phyloP scores from a whole-genome alignment of 2,888 invertebrate species.

The Acanthoscelides obtectus region DNA sequence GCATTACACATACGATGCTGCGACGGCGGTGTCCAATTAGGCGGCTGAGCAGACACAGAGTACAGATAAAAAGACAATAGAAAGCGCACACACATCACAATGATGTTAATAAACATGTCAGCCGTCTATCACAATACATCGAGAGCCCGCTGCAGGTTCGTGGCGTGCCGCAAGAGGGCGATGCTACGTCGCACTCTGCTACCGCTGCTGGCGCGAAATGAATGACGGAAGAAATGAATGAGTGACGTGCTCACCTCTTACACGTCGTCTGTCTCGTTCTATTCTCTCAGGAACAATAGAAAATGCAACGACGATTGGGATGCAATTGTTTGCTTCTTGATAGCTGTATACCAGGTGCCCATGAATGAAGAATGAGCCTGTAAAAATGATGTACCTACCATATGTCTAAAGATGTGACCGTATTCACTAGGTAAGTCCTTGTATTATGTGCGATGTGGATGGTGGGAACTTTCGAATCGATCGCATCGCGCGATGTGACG shows the following conservation, averaged over 20 bases:
- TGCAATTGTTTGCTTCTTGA: background rate
- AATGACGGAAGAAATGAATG: background rate
- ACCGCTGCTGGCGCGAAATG: background rate
- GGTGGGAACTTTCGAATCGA: too few species aligned
- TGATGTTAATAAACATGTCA: constrained; percentile 27
- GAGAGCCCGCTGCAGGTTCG: background rate
- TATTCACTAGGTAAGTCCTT: too few species aligned
- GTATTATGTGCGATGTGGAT: too few species aligned
- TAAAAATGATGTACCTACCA: too few species aligned
- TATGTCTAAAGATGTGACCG: too few species aligned
- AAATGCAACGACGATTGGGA: background rate
- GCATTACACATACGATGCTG: constrained; percentile 10
- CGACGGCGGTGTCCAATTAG: constrained; percentile 6
- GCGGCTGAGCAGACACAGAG: background rate
- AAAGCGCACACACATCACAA: constrained; percentile 17
- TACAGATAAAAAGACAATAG: constrained; percentile 22
- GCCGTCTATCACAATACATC: constrained; percentile 24
- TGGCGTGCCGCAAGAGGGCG: background rate
- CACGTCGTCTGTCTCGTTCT: background rate
- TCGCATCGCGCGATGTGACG: too few species aligned
- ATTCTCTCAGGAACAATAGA: background rate
- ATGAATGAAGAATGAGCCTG: too few species aligned
- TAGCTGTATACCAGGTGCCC: background rate
- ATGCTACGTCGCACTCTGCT: background rate
- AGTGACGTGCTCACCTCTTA: background rate